A percentile compares a stretch with the other conserved stretches of the same genome.
These are phyloP conservation scores for Tragopan temminckii DNA, from an alignment of 2,797 vertebrate species.

Conservation along the genomic window DNA sequence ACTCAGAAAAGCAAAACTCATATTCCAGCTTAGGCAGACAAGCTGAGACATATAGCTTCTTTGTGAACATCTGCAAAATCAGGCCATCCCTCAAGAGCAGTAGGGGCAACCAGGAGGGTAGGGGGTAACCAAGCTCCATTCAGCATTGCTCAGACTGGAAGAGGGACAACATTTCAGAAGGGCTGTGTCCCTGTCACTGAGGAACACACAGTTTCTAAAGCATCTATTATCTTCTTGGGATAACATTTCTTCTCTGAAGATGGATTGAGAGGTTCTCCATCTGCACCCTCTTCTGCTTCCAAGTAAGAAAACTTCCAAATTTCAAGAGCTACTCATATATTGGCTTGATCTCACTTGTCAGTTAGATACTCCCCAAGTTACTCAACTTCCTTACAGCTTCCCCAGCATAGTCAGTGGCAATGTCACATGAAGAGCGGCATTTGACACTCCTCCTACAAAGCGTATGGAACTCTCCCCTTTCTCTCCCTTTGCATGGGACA, in stretches of 20 bases:
- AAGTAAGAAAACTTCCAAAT: neutral
- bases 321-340: neutral
- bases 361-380: accelerated
- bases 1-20: neutral
- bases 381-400: neutral
- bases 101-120: neutral
- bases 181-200: neutral
- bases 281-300: neutral
- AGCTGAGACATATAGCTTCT: neutral
- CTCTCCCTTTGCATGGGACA: neutral
- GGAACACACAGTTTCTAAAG: neutral
- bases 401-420: neutral
- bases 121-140: neutral
- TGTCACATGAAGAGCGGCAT: neutral
- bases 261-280: neutral
- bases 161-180: neutral
- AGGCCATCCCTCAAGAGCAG: neutral
- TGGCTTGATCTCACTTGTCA: neutral
- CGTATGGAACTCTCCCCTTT: neutral
- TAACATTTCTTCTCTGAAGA: neutral
- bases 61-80: neutral
- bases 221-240: neutral
- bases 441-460: neutral
- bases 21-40: neutral
- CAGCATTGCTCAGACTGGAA: neutral